A percentile compares a stretch with the other conserved stretches of the same genome.
phyloP scores from a whole-genome alignment of 2,113 vertebrate species.

The Corythoichthys intestinalis region DNA sequence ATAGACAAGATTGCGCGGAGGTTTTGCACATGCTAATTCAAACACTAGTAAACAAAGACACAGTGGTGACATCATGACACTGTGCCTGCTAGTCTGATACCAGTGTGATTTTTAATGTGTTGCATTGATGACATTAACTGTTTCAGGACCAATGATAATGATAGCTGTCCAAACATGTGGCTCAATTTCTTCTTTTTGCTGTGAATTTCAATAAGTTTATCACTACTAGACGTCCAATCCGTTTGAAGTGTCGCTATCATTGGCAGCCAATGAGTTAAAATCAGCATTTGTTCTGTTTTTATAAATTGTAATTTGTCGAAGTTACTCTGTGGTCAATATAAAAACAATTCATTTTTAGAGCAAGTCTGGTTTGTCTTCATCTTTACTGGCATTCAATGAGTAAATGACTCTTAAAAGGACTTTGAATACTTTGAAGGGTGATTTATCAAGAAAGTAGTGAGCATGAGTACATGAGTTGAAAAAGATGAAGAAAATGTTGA shows the following conservation, averaged over 20 bases:
- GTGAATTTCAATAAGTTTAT: no score
- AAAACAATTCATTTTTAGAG: no score
- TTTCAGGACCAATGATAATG: no score
- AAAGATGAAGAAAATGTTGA: constrained; percentile 5
- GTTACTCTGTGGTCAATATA: no score
- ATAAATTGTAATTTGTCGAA: no score
- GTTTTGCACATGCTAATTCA: constrained; percentile 24
- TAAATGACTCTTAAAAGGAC: constrained; percentile 4
- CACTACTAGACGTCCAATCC: no score
- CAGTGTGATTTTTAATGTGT: neutral
- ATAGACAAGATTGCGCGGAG: constrained; percentile 25
- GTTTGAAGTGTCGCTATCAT: neutral
- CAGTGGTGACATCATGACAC: constrained; percentile 17
- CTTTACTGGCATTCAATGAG: constrained; percentile 38
- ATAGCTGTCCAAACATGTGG: no score
- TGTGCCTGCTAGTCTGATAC: neutral
- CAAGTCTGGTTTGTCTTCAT: constrained; percentile 12
- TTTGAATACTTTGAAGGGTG: constrained; percentile 4
- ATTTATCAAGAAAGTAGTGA: constrained; percentile 1
- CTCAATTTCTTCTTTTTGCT: no score
- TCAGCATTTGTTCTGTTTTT: no score
- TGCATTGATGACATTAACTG: neutral
- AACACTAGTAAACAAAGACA: constrained; percentile 17
- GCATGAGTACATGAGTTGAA: no score
- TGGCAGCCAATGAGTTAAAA: no score